Percentiles rank a stretch among this genome's conserved stretches.
Conservation (phyloP, 2,797 vertebrate species). For the Hoplostethus mediterraneus region DNA sequence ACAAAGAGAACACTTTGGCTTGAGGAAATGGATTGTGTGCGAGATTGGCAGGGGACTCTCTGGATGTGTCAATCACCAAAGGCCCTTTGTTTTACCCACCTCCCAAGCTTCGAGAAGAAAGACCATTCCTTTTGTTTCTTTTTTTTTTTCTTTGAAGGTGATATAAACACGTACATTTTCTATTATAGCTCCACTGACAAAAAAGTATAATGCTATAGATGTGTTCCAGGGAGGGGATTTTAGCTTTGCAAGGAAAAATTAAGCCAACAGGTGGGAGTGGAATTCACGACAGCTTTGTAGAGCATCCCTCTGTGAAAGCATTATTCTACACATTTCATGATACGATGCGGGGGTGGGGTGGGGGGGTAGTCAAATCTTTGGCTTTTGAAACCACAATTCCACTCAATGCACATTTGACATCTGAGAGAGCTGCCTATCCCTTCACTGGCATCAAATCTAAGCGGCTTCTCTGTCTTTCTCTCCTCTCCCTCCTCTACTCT, state of each 20-base stretch:
- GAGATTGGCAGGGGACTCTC: slow-evolving; percentile 77
- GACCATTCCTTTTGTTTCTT: slow-evolving; percentile 46
- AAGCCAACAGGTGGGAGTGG: slow-evolving; percentile 32
- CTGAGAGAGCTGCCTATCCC: slow-evolving; percentile 61
- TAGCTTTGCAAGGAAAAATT: not conserved
- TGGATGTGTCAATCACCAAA: slow-evolving; percentile 75
- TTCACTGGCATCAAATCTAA: slow-evolving; percentile 75
- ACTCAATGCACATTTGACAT: slow-evolving; percentile 72
- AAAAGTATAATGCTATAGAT: slow-evolving; percentile 31
- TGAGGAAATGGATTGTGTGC: slow-evolving; percentile 81
- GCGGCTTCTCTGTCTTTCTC: slow-evolving; percentile 52
- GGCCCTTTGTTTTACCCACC: slow-evolving; percentile 67
- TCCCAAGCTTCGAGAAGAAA: slow-evolving; percentile 54
- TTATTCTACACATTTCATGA: slow-evolving; percentile 68
- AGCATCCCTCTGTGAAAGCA: slow-evolving; percentile 32
- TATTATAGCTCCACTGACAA: slow-evolving; percentile 41
- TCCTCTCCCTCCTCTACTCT: slow-evolving; percentile 57
- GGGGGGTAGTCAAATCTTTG: slow-evolving; percentile 40
- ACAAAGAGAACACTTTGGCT: slow-evolving; percentile 87
- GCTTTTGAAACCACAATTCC: slow-evolving; percentile 70
- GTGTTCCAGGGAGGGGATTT: slow-evolving; percentile 26
- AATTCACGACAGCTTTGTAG: slow-evolving; percentile 40
- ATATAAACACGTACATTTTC: slow-evolving; percentile 17
- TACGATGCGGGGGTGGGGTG: slow-evolving; percentile 47
- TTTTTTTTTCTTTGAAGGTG: slow-evolving; percentile 30